Base-by-base conservation (phyloP, 2,797 vertebrate genomes). In the Pseudochaenichthys georgianus region DNA sequence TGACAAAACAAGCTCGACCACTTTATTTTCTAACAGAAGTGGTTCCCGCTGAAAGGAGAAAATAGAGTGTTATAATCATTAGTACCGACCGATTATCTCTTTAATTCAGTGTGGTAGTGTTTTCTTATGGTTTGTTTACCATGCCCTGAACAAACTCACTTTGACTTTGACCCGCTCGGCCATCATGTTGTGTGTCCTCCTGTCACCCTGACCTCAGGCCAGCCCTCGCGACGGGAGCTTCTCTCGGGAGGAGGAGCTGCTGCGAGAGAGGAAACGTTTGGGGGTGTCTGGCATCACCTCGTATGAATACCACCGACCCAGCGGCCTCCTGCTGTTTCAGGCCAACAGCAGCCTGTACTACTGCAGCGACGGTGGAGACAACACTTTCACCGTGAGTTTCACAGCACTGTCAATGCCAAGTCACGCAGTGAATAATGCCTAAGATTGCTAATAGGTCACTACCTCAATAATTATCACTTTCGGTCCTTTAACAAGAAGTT, bases 341-440 rank as follows among this genome's bases (percentile, higher is more conserved):
- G 98, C 98, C 88, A 99, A 96, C 94, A 98, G 96, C 93, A 98
- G 97, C 87, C 96, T 99, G 83, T 99, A 97, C 87, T 97, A 97
- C 78, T 99, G 97, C 83, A 93, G 95, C 0, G 98, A 99, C 0
- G 97, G 97, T 0, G 96, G 95, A 70, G 94, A 95, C 90, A 95
- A 96, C 1, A 95, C 94, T n/a, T 98, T 98, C 88, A 96, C 95
- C 94, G 98, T 99, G 91, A 96, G 97, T 91, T 65, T n/a, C 70
- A 75, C 58, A 23, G 64, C 17, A 66, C 38, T 68, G 42, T 73
- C 2, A 28, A 3, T 13, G 12, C 34, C 6, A 13, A 13, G n/a
- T 19, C 23, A 8, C 3, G 55, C 17, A 60, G 38, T 31, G 34
- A 9, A 38, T 38, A 9, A 4, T 13, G 19, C 17, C 34, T 45